These are phyloP conservation scores for Coturnix japonica DNA, from an alignment of 2,113 vertebrate genomes.

Conservation along the genomic window DNA sequence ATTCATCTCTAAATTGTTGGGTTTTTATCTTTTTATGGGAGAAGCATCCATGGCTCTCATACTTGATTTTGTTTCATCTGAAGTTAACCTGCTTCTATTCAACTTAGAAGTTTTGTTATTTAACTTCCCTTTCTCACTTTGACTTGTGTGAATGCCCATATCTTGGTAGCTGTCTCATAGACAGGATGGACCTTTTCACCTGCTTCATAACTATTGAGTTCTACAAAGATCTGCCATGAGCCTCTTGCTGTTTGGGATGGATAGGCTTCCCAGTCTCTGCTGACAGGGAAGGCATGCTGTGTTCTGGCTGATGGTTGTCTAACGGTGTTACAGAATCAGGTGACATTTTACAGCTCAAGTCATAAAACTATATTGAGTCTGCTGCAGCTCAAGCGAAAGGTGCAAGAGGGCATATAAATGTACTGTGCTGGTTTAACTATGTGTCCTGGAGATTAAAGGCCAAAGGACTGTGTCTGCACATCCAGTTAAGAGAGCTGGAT, in stretches of 20 bases:
- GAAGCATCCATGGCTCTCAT: neutral
- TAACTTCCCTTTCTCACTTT: neutral
- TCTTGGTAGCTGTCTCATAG: neutral
- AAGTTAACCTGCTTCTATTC: neutral
- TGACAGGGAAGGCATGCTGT: fast-evolving
- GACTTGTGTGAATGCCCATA: fast-evolving
- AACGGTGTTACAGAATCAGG: neutral
- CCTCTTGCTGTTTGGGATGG: neutral
- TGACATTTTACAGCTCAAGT: neutral
- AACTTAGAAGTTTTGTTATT: neutral
- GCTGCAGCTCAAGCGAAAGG: neutral
- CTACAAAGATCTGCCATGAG: neutral
- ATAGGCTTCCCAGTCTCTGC: neutral
- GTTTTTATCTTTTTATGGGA: neutral
- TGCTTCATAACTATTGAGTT: neutral
- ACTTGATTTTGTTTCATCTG: neutral
- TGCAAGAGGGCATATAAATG: neutral
- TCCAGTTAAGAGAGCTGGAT: neutral
- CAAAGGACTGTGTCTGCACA: neutral
- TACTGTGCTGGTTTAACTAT: neutral
- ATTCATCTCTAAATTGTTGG: neutral
- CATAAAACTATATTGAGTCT: conserved; percentile 5
- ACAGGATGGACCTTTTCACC: neutral
- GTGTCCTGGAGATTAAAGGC: conserved; percentile 19
- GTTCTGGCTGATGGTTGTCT: neutral